A percentile compares a stretch with the other conserved stretches of the same genome.
Conservation (phyloP, 2,113 vertebrate species). For the Typhlomys cinereus region DNA sequence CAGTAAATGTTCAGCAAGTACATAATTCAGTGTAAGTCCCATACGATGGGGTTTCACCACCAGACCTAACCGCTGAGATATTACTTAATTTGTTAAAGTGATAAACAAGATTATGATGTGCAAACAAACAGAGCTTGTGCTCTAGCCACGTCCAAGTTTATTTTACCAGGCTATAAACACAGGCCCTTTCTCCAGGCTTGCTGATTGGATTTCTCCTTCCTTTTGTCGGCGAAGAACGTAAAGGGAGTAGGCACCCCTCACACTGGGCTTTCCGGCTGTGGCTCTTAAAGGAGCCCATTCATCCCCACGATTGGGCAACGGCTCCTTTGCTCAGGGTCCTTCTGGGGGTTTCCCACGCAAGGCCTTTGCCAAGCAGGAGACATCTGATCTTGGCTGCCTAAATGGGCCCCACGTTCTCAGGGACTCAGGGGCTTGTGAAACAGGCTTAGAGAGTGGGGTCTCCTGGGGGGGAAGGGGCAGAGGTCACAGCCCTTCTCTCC, state of each 20-base stretch:
- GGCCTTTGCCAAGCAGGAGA: slow-evolving; percentile 21
- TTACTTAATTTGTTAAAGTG: slow-evolving; percentile 60
- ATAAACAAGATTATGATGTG: slow-evolving; percentile 69
- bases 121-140: slow-evolving; percentile 67
- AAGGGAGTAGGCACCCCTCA: neutral
- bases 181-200: slow-evolving; percentile 32
- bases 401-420: neutral
- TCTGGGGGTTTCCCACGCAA: slow-evolving; percentile 56
- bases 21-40: slow-evolving; percentile 58
- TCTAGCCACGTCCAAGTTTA: slow-evolving; percentile 56
- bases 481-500: neutral
- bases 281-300: slow-evolving; percentile 46
- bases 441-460: neutral
- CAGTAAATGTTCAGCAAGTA: slow-evolving; percentile 43
- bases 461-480: neutral
- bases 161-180: slow-evolving; percentile 59
- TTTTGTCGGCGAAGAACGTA: slow-evolving; percentile 12
- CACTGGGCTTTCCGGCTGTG: neutral
- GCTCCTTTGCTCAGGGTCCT: neutral
- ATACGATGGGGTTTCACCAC: slow-evolving; percentile 61
- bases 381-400: slow-evolving; percentile 53
- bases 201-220: slow-evolving; percentile 42
- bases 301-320: accelerated
- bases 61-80: neutral
- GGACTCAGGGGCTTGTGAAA: slow-evolving; percentile 21